Base-by-base conservation (phyloP, 2,113 vertebrate species). In the Dissostichus mawsoni region DNA sequence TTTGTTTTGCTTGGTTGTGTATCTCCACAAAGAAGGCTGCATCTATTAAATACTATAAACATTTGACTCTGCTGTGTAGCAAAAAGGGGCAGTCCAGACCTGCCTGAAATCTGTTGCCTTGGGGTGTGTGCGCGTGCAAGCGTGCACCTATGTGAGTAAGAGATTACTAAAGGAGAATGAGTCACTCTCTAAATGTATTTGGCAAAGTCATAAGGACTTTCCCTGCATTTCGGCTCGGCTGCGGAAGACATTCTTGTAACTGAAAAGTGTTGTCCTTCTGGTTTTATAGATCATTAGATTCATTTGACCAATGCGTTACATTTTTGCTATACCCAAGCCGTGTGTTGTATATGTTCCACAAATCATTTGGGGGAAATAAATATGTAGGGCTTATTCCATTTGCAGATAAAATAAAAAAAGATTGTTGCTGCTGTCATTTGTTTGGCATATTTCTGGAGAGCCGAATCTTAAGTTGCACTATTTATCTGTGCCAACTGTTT, bases 101-200 rank as follows among this genome's bases (percentile, higher is more conserved):
- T 93, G 92, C 87, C 89, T 91, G 78, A 93, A 93, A 93, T 93
- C 83, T 88, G 62, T 89, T 82, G 89, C 93, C 91, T 86, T 73
- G 79, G 86, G 92, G 83, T 87, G 76, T 82, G 69, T 47, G 70
- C 18, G 48, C 59, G 8, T 80, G 87, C 50, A 63, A 65, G 83
- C 13, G 74, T 84, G 87, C 78, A 87, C 81, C 78, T 84, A 79
- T 87, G 73, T 84, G 90, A 90, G 89, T 77, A 80, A 88, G 87
- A 81, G 82, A 85, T 90, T 89, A 84, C 82, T 70, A 57, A 90
- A 83, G 61, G 55, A 69, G 86, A 89, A 72, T 91, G 91, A 92
- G 74, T 94, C 90, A 89, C 66, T 1, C 86, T 84, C 76, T 13
- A 53, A 86, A 82, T 79, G 77, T 67, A 47, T 91, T 90, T 89